phyloP scores from a whole-genome alignment of 2,888 invertebrate species.

The Phortica magna region DNA sequence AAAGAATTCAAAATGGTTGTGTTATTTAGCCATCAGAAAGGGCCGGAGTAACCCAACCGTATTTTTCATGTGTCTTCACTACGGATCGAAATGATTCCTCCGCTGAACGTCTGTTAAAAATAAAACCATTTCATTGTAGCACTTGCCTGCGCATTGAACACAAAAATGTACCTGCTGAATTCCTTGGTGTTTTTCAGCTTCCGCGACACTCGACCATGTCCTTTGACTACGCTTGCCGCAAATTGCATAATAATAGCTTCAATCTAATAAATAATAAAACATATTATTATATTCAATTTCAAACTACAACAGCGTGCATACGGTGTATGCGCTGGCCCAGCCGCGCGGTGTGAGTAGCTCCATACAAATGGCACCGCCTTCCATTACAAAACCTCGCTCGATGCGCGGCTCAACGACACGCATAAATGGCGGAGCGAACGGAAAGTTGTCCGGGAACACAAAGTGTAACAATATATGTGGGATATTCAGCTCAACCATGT shows the following conservation, averaged over 20 bases:
- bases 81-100: constrained; percentile 92
- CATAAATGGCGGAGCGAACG: constrained; percentile 92
- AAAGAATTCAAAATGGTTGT: background rate
- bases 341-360: constrained; percentile 91
- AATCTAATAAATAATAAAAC: constrained; percentile 75
- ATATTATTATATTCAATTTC: background rate
- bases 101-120: constrained; percentile 82
- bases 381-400: constrained; percentile 93
- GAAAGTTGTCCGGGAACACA: constrained; percentile 92
- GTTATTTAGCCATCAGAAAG: constrained; percentile 87
- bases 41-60: constrained; percentile 94
- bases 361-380: constrained; percentile 94
- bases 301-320: background rate
- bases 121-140: constrained; percentile 1
- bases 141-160: background rate
- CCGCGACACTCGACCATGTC: constrained; percentile 89
- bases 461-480: constrained; percentile 87
- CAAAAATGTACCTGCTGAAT: constrained; percentile 81
- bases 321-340: constrained; percentile 82
- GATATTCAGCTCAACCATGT: constrained; percentile 88
- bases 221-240: constrained; percentile 92
- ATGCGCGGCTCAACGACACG: constrained; percentile 88
- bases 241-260: constrained; percentile 94
- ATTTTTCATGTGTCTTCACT: constrained; percentile 93
- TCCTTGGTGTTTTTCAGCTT: constrained; percentile 88